Evolutionary conservation across 1,140 invertebrate genomes (phyloP), one percentile per base, ranked within the genome.

Genomic region (Leptopilina boulardi): DNA sequence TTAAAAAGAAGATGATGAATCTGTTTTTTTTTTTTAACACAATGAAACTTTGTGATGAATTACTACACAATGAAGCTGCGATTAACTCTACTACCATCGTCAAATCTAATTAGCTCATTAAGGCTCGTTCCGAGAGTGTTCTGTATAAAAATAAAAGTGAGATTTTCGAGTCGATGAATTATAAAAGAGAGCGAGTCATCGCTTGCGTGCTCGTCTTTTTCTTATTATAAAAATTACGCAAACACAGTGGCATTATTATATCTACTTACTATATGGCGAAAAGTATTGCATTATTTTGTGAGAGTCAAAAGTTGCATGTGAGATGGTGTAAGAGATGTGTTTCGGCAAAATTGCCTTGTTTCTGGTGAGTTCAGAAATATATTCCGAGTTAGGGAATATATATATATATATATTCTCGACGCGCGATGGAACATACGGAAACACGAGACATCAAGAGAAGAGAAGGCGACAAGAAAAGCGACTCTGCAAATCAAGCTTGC

Each of bases 151-250:
- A 79, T 86, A 87, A 87, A 84, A 86, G 84, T 85, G 87, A 75
- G 87, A 89, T 87, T 81, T 81, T 82, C 75, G 71, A 70, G 66
- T 77, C 66, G 77, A 74, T 79, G 76, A 81, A 71, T 59, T 73
- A n/a, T n/a, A 77, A 78, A 77, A 78, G 26, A 19, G 70, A 47
- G 26, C 73, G 80, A 76, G 78, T 79, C 66, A 44, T 77, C 75
- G 76, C 77, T 72, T 41, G 75, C 44, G 75, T 82, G 75, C 75
- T 80, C 76, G 80, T 82, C 77, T 83, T 82, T 81, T 81, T 81
- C 78, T 80, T 82, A 85, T 80, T n/a, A n/a, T 83, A 84, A 85
- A 66, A 86, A 87, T 89, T 88, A 87, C 86, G 84, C 87, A 88
- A 88, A 88, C 79, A 75, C 77, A 72, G n/a, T n/a, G 34, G 5